Percentiles rank a stretch among this genome's conserved stretches.
Evolutionary conservation across 2,797 vertebrate species (phyloP).

Genomic region (Kryptopterus vitreolus): DNA sequence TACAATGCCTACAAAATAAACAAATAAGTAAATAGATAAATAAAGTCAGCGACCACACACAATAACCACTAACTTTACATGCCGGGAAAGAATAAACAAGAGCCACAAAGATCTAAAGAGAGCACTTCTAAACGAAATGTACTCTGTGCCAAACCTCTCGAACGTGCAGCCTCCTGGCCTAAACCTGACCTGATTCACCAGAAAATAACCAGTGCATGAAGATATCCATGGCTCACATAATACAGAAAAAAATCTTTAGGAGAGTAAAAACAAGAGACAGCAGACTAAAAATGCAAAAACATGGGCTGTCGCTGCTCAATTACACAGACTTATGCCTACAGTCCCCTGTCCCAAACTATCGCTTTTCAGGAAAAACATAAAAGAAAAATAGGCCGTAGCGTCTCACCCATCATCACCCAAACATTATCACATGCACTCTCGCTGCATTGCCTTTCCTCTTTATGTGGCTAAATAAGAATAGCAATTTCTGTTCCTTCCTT

Average conservation of each 20-base stretch:
- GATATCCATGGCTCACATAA: neutral
- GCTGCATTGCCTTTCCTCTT: conserved; percentile 19
- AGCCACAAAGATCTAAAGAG: neutral
- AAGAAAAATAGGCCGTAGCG: neutral
- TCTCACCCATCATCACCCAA: conserved; percentile 18
- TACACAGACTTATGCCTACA: neutral
- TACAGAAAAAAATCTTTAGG: neutral
- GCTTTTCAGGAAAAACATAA: neutral
- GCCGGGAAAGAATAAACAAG: neutral
- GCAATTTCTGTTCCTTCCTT: conserved; percentile 41
- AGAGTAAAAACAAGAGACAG: neutral
- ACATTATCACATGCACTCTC: conserved; percentile 18
- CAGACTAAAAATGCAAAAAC: neutral
- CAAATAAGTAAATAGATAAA: neutral
- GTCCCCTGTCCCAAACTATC: neutral
- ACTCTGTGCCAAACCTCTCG: neutral
- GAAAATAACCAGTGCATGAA: neutral
- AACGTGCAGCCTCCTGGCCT: neutral
- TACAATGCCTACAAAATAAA: no score
- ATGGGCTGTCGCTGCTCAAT: neutral
- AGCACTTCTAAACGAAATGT: neutral
- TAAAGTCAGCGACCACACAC: no score
- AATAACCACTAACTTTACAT: neutral
- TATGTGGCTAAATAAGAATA: conserved; percentile 38
- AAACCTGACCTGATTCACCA: neutral